phyloP scores from a whole-genome alignment of 2,888 invertebrate genomes.

The Pantelozetes paolii region DNA sequence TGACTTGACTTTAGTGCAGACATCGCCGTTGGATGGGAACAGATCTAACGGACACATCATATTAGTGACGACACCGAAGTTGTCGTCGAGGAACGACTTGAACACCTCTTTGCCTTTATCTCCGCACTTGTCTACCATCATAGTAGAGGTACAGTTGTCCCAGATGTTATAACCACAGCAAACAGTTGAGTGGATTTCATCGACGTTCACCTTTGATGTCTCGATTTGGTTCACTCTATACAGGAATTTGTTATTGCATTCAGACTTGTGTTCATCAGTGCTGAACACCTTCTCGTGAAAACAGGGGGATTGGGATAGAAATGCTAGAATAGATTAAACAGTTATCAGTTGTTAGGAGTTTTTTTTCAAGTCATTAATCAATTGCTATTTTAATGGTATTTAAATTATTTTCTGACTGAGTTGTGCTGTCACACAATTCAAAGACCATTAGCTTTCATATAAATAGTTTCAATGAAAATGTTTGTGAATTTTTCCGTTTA shows the following conservation, averaged over 20 bases:
- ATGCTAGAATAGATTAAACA: constrained; percentile 3
- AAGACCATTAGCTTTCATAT: too few relatives aligned
- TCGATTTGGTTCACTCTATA: constrained; percentile 30
- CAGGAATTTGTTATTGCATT: constrained; percentile 34
- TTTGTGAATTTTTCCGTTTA: too few relatives aligned
- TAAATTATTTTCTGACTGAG: too few relatives aligned
- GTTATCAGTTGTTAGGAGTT: too few relatives aligned
- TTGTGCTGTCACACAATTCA: too few relatives aligned
- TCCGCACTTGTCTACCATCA: constrained; percentile 16
- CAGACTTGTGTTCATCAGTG: constrained; percentile 24
- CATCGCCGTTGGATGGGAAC: neutral
- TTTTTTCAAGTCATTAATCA: too few relatives aligned
- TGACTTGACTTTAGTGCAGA: constrained; percentile 25
- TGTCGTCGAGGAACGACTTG: constrained; percentile 19
- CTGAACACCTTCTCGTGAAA: constrained; percentile 39
- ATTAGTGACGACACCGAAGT: constrained; percentile 31
- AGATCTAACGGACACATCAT: constrained; percentile 38
- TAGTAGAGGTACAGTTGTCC: constrained; percentile 32
- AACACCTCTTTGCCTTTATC: constrained; percentile 24
- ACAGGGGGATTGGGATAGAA: constrained; percentile 37
- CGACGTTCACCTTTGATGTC: constrained; percentile 23
- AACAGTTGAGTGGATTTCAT: constrained; percentile 27
- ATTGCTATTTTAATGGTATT: too few relatives aligned
- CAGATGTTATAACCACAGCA: constrained; percentile 40
- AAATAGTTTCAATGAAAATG: too few relatives aligned